Evolutionary conservation across 2,888 invertebrate species (phyloP), one percentile per base, ranked within the genome.

Genomic region (Tinea pellionella): DNA sequence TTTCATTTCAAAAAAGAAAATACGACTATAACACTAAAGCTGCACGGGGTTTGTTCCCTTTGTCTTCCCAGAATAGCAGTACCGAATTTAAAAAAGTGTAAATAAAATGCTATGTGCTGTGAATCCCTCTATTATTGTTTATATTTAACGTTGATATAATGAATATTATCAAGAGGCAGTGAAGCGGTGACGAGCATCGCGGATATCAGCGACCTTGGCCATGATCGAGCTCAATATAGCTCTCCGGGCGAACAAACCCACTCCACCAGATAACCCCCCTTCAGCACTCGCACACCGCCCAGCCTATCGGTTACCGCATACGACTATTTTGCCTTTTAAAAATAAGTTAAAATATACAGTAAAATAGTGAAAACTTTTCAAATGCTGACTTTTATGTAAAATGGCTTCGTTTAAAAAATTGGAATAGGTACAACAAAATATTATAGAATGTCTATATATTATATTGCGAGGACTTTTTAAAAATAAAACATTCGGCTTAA

Each of bases 161-260:
- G 16, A 15, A 47, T 47, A 47, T 47, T 47, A 16, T 47, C 16
- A 16, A 47, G 47, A 47, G 47, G 47, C 47, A 47, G 47, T 47
- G 47, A 47, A 47, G 47, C 47, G 15, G 47, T 16, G 47, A 47
- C 15, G 16, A 47, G 47, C 47, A 47, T 47, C 47, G 47, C 47
- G 47, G 47, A 47, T 47, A 47, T 47, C 66, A 68, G 68, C 64
- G 56, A 30, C 74, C 78, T 86, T 87, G 86, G 78, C 80, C 80
- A 81, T 86, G 86, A 87, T 84, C 74, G 78, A 80, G 78, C 78
- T 62, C 74, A 70, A 78, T 85, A 83, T 86, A 86, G 80, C 80
- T 24, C 24, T 19, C 47, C 70, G 71, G 70, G 67, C 72, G 71
- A 65, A 69, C 68, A 68, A 66, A 74, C 73, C 68, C 70, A 64